Evolutionary conservation across 2,113 vertebrate genomes (phyloP).

Genomic region (Calyptommatus sinebrachiatus): DNA sequence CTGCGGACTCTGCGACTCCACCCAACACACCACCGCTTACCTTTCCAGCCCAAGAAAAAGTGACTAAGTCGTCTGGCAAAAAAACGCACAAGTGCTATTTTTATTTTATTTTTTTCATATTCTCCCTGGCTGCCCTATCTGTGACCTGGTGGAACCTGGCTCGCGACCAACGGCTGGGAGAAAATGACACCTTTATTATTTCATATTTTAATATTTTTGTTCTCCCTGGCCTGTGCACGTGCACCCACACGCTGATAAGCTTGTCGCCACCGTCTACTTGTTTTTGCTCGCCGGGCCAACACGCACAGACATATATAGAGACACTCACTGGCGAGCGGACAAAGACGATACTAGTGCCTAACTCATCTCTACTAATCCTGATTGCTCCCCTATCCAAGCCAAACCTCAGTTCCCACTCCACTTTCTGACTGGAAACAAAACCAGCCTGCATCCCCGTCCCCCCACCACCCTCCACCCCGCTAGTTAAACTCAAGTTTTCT

Average conservation of each 20-base stretch:
- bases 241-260: not conserved
- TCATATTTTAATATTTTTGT: not conserved
- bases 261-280: not conserved
- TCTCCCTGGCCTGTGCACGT: not conserved
- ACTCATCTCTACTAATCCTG: not conserved
- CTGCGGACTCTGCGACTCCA: too few relatives aligned
- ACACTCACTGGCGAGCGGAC: slow-evolving; percentile 9
- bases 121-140: not conserved
- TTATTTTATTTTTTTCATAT: not conserved
- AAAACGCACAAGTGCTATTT: not conserved
- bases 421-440: not conserved
- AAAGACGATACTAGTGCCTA: not conserved
- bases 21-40: not conserved
- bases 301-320: not conserved
- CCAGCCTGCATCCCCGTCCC: not conserved
- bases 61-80: not conserved
- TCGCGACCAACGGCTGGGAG: not conserved
- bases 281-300: slow-evolving; percentile 14
- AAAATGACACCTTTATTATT: not conserved
- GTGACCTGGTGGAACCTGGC: not conserved
- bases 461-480: too few relatives aligned
- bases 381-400: not conserved
- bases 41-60: not conserved
- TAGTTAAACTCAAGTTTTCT: not conserved
- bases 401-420: slow-evolving; percentile 3